Evolutionary conservation across 2,888 invertebrate genomes (phyloP).

Genomic region (Lycia hirtaria): DNA sequence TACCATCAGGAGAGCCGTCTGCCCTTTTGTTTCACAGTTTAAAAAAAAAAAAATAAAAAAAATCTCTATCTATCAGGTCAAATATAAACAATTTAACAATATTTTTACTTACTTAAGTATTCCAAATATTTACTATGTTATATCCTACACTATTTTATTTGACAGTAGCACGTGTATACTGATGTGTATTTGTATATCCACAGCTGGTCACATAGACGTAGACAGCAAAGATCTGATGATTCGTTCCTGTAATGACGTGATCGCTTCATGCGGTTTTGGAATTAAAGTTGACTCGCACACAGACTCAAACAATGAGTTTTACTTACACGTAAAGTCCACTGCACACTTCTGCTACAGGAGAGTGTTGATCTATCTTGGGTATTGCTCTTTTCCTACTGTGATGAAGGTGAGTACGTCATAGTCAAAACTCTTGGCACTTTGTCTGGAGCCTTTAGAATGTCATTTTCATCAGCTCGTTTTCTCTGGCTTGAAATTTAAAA

Average conservation of each 20-base stretch:
- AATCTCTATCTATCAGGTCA: too few relatives aligned
- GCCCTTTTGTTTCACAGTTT: too few relatives aligned
- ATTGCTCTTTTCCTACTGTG: constrained; percentile 39
- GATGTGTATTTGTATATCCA: not conserved
- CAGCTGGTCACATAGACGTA: constrained; percentile 53
- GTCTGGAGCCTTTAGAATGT: too few relatives aligned
- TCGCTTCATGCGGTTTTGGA: constrained; percentile 81
- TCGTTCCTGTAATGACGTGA: constrained; percentile 79
- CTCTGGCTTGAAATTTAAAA: too few relatives aligned
- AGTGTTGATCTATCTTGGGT: constrained; percentile 46
- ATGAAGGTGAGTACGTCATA: constrained; percentile 44
- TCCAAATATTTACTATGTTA: too few relatives aligned
- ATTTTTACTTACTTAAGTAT: too few relatives aligned
- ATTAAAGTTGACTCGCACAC: constrained; percentile 81
- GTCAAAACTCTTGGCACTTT: too few relatives aligned
- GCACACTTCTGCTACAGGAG: constrained; percentile 60
- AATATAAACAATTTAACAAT: too few relatives aligned
- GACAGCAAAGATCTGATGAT: constrained; percentile 74
- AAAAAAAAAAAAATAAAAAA: too few relatives aligned
- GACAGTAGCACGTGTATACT: not conserved
- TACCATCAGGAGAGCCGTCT: too few relatives aligned
- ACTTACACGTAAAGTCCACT: constrained; percentile 71
- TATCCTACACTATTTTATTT: too few relatives aligned
- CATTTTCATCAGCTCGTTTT: too few relatives aligned
- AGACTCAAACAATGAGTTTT: constrained; percentile 83